These are phyloP conservation scores for Pararge aegeria DNA, from an alignment of 1,140 invertebrate genomes.

Conservation along the genomic window DNA sequence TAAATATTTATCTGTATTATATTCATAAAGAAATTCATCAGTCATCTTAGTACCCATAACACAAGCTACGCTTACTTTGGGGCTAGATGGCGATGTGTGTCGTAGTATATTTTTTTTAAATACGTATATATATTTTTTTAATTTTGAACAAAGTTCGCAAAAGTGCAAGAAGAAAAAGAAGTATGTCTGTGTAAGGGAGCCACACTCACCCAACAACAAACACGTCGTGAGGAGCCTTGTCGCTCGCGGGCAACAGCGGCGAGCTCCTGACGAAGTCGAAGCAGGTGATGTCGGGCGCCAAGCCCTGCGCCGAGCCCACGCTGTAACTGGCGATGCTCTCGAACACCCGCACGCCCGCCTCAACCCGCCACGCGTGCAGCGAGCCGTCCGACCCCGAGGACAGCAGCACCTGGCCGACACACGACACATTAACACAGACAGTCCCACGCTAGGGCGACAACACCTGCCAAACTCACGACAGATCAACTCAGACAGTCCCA, in stretches of 20 bases:
- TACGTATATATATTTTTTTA: too few species aligned
- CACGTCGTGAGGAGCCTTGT: constrained; percentile 37
- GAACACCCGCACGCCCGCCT: constrained; percentile 46
- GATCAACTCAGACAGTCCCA: not conserved
- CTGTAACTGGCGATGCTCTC: constrained; percentile 51
- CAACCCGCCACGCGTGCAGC: constrained; percentile 59
- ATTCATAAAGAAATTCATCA: too few species aligned
- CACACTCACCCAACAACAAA: not conserved
- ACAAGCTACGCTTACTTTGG: too few species aligned
- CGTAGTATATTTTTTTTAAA: too few species aligned
- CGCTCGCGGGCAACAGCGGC: constrained; percentile 40
- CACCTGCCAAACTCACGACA: too few species aligned
- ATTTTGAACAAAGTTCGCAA: too few species aligned
- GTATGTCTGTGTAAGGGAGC: too few species aligned
- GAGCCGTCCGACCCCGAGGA: constrained; percentile 57
- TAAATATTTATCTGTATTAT: too few species aligned
- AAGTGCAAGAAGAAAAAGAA: too few species aligned
- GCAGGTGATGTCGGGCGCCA: constrained; percentile 48
- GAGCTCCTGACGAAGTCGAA: constrained; percentile 59
- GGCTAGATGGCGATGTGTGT: too few species aligned
- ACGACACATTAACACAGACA: not conserved
- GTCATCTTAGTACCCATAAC: too few species aligned
- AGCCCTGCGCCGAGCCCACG: constrained; percentile 42
- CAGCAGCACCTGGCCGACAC: constrained; percentile 42
- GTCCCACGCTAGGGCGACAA: too few species aligned